Evolutionary conservation across 2,113 vertebrate species (phyloP).

Genomic region (Stictonetta naevosa): DNA sequence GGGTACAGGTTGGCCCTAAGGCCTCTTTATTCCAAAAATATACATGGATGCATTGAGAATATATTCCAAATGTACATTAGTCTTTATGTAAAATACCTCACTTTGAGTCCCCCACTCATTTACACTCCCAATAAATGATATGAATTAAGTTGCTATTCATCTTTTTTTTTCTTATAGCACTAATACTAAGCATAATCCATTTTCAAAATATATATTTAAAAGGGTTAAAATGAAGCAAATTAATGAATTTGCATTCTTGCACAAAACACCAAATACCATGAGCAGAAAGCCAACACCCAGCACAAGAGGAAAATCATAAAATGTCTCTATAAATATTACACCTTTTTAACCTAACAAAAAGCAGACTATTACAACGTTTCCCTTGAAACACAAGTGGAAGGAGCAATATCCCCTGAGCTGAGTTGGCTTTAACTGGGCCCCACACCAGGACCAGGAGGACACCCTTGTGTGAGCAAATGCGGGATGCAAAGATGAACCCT

Average conservation of each 20-base stretch:
- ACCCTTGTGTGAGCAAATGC: fast-evolving
- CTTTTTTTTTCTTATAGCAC: neutral
- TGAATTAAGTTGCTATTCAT: neutral
- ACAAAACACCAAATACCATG: neutral
- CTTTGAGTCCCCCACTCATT: neutral
- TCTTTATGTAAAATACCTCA: neutral
- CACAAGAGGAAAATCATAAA: neutral
- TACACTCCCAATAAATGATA: neutral
- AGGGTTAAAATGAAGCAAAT: neutral
- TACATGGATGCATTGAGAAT: neutral
- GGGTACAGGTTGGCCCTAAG: neutral
- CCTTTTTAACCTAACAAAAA: neutral
- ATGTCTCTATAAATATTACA: neutral
- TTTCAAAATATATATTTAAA: neutral
- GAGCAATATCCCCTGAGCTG: neutral
- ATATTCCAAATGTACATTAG: neutral
- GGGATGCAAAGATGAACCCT: neutral
- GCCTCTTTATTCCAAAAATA: neutral
- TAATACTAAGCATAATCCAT: neutral
- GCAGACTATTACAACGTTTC: neutral
- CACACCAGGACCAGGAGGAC: neutral
- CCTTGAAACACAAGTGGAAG: neutral
- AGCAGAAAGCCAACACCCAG: neutral
- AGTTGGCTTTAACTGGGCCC: neutral
- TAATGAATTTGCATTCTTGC: neutral